phyloP scores from a whole-genome alignment of 2,888 invertebrate genomes.

The Schizaphis graminum region DNA sequence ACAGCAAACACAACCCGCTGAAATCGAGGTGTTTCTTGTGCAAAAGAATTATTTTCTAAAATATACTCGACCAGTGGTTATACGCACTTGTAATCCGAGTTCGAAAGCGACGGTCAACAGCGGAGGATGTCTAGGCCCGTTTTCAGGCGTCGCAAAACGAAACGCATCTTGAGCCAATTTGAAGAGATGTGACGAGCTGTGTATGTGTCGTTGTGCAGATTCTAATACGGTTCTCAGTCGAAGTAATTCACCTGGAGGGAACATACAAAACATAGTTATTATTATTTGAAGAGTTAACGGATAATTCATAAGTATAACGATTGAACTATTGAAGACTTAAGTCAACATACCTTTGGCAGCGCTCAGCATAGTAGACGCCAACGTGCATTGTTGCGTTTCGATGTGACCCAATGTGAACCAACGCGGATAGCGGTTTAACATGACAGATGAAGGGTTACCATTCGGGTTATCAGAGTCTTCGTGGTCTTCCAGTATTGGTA shows the following conservation, averaged over 20 bases:
- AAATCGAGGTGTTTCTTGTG: not conserved
- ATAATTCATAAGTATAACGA: not conserved
- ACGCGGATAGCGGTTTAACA: slow-evolving; percentile 77
- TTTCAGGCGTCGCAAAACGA: slow-evolving; percentile 84
- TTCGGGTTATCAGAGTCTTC: slow-evolving; percentile 78
- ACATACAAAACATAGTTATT: not conserved
- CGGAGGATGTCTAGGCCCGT: slow-evolving; percentile 82
- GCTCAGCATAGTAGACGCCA: slow-evolving; percentile 83
- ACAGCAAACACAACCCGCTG: not conserved
- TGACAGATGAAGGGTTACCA: slow-evolving; percentile 73
- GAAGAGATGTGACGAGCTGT: slow-evolving; percentile 87
- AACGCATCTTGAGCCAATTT: slow-evolving; percentile 88
- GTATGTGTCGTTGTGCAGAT: slow-evolving; percentile 85
- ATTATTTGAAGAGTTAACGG: not conserved
- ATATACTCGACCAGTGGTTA: not conserved
- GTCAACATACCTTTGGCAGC: slow-evolving; percentile 76
- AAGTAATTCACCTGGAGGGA: slow-evolving; percentile 76
- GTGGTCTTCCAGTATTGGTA: slow-evolving; percentile 82
- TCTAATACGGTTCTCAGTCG: slow-evolving; percentile 82
- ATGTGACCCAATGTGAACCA: slow-evolving; percentile 88
- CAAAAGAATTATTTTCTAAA: not conserved
- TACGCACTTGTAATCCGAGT: slow-evolving; percentile 80
- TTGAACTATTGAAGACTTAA: not conserved
- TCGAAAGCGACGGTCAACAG: slow-evolving; percentile 86
- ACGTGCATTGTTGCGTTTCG: slow-evolving; percentile 84